These are phyloP conservation scores for Peromyscus aztecus DNA, from an alignment of 2,797 vertebrate genomes.

Conservation along the genomic window DNA sequence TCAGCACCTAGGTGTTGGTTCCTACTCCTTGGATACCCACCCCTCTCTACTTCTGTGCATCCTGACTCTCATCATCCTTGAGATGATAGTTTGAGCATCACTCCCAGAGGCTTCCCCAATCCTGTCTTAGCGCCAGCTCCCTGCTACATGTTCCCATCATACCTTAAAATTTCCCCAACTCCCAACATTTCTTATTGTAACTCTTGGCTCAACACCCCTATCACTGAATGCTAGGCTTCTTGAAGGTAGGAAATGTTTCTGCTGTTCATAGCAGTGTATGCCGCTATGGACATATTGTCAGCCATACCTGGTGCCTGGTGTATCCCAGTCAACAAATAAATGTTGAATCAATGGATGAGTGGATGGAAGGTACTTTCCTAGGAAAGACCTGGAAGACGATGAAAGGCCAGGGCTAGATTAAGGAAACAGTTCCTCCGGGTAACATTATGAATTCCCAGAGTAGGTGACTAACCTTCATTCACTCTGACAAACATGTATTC, in stretches of 20 bases:
- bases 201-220: not conserved
- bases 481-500: constrained; percentile 15
- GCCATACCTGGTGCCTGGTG: not conserved
- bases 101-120: not conserved
- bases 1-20: not conserved
- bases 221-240: not conserved
- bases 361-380: constrained; percentile 8
- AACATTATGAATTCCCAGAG: constrained; percentile 40
- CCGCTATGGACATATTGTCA: not conserved
- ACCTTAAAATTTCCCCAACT: not conserved
- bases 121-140: too few species aligned
- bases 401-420: constrained; percentile 62
- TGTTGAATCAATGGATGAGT: not conserved
- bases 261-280: not conserved
- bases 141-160: not conserved
- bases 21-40: not conserved
- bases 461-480: constrained; percentile 41
- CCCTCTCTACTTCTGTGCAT: not conserved
- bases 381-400: constrained; percentile 62
- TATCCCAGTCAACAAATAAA: not conserved
- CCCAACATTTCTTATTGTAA: not conserved
- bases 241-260: not conserved
- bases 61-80: not conserved
- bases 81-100: not conserved
- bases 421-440: constrained; percentile 15